These are phyloP conservation scores for Brachypodius melanocephalos DNA, from an alignment of 2,113 vertebrate species.

Conservation along the genomic window DNA sequence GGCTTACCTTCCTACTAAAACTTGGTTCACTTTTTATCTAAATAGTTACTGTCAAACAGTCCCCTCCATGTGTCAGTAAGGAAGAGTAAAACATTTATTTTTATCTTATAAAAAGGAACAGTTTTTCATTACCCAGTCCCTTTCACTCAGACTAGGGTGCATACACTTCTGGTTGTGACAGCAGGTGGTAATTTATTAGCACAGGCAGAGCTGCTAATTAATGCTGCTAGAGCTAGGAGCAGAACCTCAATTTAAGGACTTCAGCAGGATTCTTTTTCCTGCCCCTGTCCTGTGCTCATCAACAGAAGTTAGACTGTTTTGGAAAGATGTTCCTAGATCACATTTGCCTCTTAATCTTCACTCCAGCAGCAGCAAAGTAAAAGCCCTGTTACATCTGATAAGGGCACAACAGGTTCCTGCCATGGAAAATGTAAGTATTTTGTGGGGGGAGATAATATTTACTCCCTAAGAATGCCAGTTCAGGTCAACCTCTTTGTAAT, in stretches of 20 bases:
- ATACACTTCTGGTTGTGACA: neutral
- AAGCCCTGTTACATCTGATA: neutral
- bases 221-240: neutral
- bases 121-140: neutral
- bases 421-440: neutral
- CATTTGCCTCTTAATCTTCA: neutral
- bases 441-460: neutral
- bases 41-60: neutral
- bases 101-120: neutral
- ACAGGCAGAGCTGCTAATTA: neutral
- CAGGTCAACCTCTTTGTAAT: neutral
- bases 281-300: neutral
- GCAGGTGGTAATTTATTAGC: neutral
- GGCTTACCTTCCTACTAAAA: neutral
- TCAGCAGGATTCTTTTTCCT: neutral
- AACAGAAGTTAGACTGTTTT: neutral
- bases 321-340: neutral
- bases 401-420: neutral
- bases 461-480: neutral
- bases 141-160: neutral
- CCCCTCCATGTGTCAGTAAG: neutral
- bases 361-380: neutral
- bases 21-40: neutral
- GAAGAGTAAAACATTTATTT: neutral
- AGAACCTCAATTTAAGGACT: neutral